These are phyloP conservation scores for Cheilosia urbana DNA, from an alignment of 2,888 invertebrate species.

Conservation along the genomic window DNA sequence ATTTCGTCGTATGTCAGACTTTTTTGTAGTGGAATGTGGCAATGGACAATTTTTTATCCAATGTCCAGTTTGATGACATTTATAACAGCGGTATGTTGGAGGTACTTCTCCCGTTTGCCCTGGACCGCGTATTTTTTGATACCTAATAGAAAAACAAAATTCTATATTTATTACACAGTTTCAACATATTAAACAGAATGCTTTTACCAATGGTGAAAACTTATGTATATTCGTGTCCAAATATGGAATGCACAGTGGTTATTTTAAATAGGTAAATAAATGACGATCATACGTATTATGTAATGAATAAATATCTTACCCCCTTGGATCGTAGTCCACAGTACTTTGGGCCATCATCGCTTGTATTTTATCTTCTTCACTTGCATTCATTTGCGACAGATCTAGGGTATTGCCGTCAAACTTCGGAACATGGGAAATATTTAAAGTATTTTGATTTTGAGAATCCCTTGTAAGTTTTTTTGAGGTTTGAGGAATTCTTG, in stretches of 20 bases:
- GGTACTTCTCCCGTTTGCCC: slow-evolving; percentile 96
- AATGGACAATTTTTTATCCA: slow-evolving; percentile 98
- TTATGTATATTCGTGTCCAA: slow-evolving; percentile 74
- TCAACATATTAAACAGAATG: slow-evolving; percentile 24
- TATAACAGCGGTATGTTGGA: slow-evolving; percentile 95
- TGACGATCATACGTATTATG: slow-evolving; percentile 30
- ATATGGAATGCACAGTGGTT: slow-evolving; percentile 67
- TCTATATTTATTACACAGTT: slow-evolving; percentile 36
- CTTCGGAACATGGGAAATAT: slow-evolving; percentile 84
- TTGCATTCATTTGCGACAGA: slow-evolving; percentile 94
- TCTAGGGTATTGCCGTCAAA: slow-evolving; percentile 88
- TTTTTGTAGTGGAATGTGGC: slow-evolving; percentile 84
- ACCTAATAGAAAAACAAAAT: slow-evolving; percentile 85
- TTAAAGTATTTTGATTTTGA: slow-evolving; percentile 82
- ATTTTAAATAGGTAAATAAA: slow-evolving; percentile 63
- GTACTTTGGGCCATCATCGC: slow-evolving; percentile 99
- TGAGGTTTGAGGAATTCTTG: slow-evolving; percentile 93
- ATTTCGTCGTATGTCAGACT: slow-evolving; percentile 93
- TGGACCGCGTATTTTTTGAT: slow-evolving; percentile 93
- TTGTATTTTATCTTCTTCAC: slow-evolving; percentile 98
- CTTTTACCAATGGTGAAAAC: slow-evolving; percentile 72
- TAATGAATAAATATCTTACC: slow-evolving; percentile 87
- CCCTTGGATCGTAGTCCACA: slow-evolving; percentile 97
- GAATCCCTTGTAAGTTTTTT: slow-evolving; percentile 90
- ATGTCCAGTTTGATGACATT: slow-evolving; percentile 97